phyloP scores from a whole-genome alignment of 2,888 invertebrate genomes.

The Villa cingulata region DNA sequence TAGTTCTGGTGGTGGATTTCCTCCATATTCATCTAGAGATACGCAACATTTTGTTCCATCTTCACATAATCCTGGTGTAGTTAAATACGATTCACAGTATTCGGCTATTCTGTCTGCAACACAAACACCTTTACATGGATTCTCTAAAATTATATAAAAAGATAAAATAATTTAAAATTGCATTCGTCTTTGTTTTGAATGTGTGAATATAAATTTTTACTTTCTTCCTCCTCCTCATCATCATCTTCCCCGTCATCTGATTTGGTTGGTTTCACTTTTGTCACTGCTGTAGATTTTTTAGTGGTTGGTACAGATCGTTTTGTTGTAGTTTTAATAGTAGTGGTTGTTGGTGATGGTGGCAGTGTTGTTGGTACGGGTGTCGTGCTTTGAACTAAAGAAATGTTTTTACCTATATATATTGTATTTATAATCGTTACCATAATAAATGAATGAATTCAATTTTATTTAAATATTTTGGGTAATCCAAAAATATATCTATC shows the following conservation, averaged over 20 bases:
- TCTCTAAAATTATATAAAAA: constrained; percentile 13
- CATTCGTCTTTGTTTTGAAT: neutral
- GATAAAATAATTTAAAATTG: neutral
- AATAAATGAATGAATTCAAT: neutral
- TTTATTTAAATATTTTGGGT: neutral
- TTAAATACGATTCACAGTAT: constrained; percentile 76
- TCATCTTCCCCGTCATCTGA: constrained; percentile 21
- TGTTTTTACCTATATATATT: constrained; percentile 18
- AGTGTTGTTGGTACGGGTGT: constrained; percentile 18
- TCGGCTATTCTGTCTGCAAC: constrained; percentile 67
- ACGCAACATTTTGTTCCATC: constrained; percentile 69
- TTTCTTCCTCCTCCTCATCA: constrained; percentile 18
- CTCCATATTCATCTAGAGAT: constrained; percentile 55
- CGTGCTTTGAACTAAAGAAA: constrained; percentile 17
- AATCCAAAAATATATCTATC: neutral
- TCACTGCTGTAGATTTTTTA: constrained; percentile 23
- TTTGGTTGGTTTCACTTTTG: constrained; percentile 22
- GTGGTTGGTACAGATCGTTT: constrained; percentile 24
- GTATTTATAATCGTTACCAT: no score
- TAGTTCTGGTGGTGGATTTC: constrained; percentile 53
- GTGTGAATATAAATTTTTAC: neutral
- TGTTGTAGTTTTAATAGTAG: constrained; percentile 21
- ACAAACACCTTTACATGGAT: constrained; percentile 64
- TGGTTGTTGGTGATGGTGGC: constrained; percentile 21
- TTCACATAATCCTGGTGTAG: constrained; percentile 58